A percentile compares a stretch with the other conserved stretches of the same genome.
phyloP scores from a whole-genome alignment of 2,113 vertebrate species.

The Antennarius striatus region DNA sequence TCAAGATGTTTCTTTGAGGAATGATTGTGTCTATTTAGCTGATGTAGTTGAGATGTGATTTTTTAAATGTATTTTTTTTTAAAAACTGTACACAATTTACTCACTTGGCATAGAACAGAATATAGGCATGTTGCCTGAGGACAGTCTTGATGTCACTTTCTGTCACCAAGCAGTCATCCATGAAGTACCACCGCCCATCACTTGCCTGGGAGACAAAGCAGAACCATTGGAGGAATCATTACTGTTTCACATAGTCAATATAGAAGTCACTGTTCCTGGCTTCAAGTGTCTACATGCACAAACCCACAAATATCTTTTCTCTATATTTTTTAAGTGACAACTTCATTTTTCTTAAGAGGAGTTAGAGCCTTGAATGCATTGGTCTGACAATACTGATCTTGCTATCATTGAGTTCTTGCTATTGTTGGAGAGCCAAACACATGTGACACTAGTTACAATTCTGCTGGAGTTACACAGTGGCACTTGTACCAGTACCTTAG shows the following conservation, averaged over 20 bases:
- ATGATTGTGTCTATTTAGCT: too few species aligned
- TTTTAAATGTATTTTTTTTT: background rate
- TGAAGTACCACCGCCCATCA: background rate
- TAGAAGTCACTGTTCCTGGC: background rate
- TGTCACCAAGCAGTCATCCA: background rate
- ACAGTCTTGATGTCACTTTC: background rate
- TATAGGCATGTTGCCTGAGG: background rate
- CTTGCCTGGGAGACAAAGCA: background rate
- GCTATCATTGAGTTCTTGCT: background rate
- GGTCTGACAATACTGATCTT: too few species aligned
- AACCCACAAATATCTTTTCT: background rate
- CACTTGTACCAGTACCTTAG: background rate
- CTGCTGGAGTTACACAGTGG: too few species aligned
- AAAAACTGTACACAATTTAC: background rate
- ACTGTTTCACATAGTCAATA: background rate
- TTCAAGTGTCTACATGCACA: background rate
- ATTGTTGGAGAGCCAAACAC: too few species aligned
- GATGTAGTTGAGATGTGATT: background rate
- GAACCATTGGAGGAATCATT: background rate
- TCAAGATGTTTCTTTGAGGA: too few species aligned
- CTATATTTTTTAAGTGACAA: background rate
- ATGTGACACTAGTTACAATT: too few species aligned
- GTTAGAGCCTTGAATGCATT: background rate
- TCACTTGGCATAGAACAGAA: slow-evolving; percentile 1
- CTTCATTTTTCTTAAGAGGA: background rate